These are phyloP conservation scores for Eclectus roratus DNA, from an alignment of 2,113 vertebrate species.

Conservation along the genomic window DNA sequence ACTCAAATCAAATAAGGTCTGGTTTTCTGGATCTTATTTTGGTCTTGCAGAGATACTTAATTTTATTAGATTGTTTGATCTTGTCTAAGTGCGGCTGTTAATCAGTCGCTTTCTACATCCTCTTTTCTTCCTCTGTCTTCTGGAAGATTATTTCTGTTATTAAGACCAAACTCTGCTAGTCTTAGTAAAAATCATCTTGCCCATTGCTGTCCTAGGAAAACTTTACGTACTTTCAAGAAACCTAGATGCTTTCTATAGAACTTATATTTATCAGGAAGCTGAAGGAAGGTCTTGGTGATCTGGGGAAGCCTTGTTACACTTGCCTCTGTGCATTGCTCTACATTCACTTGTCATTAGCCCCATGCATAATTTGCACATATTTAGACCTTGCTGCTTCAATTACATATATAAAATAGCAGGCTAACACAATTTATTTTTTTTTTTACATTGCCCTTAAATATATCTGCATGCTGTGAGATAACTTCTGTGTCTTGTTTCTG, in stretches of 20 bases:
- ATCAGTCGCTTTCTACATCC: background rate
- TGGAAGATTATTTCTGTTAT: background rate
- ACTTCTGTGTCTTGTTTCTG: background rate
- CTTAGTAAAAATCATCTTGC: background rate
- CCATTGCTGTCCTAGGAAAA: background rate
- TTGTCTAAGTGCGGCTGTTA: constrained; percentile 35
- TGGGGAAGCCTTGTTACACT: background rate
- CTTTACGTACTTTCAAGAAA: background rate
- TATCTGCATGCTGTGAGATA: background rate
- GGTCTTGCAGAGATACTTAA: constrained; percentile 20
- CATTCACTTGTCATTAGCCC: background rate
- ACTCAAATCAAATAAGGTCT: background rate
- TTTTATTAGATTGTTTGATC: constrained; percentile 48
- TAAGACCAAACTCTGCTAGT: background rate
- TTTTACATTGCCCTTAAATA: background rate
- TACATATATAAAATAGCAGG: background rate
- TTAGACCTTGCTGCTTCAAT: background rate
- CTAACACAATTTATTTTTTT: background rate
- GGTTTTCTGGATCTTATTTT: constrained; percentile 18
- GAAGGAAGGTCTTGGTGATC: background rate
- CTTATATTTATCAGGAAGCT: background rate
- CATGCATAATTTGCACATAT: background rate
- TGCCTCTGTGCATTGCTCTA: background rate
- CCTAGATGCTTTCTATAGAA: background rate
- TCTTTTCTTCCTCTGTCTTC: background rate